Evolutionary conservation across 2,888 invertebrate genomes (phyloP), one percentile per base, ranked within the genome.

Genomic region (Augochlorella aurata): DNA sequence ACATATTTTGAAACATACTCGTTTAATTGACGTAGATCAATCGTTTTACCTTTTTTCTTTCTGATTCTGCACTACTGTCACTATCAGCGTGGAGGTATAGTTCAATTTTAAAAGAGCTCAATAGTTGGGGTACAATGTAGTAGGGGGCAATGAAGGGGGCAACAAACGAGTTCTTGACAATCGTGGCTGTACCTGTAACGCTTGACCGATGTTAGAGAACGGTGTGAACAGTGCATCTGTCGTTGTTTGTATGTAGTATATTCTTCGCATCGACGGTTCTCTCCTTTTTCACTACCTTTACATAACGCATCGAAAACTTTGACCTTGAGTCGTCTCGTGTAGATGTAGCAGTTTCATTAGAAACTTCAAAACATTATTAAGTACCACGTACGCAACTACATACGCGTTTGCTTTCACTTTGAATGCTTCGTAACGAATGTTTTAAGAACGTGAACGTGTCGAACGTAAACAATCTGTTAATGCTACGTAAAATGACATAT

Each of bases 151-250:
- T 66, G 83, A 77, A 83, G 84, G 77, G 58, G 61, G 45, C 77
- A 73, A 69, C 66, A 84, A 80, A 83, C 77, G 63, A 84, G 80
- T 84, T 83, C 67, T 73, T 61, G 49, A 84, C 83, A 83, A 83
- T 78, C 73, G 79, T 73, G 75, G 74, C 47, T 82, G 47, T 79
- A 82, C 71, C 79, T 84, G 82, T 65, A 82, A 82, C 74, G 74
- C 84, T 82, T 82, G 76, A 72, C 73, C 54, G 74, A 79, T 77
- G 74, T 65, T 65, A 82, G 50, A 79, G 58, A 82, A 79, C 71
- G 63, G 63, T 29, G 49, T n/a, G 24, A 76, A 76, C 68, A 74
- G 24, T 84, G 67, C 79, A 82, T 82, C 74, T 74, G 76, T 81
- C 73, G 71, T 79, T 76, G 72, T 75, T 83, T 81, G 45, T 81